Percentiles rank a stretch among this genome's conserved stretches.
Evolutionary conservation across 1,140 invertebrate genomes (phyloP).

Genomic region (Drosophila sturtevanti): DNA sequence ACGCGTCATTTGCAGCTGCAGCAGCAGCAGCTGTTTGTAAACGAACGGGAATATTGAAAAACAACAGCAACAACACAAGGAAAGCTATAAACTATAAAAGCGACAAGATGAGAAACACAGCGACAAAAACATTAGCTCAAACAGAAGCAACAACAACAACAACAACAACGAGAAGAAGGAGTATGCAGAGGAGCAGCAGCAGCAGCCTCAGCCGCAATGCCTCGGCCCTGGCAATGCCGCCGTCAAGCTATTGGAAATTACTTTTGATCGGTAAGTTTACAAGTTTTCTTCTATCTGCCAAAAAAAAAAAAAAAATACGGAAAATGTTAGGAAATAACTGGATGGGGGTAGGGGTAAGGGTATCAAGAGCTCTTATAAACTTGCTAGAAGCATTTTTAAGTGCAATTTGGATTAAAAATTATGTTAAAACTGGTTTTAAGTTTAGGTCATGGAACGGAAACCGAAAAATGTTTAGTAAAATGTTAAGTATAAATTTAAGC

Average conservation of each 20-base stretch:
- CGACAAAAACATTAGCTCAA: slow-evolving; percentile 6
- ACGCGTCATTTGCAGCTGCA: slow-evolving; percentile 44
- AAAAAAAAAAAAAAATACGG: background rate
- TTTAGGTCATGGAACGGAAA: no score
- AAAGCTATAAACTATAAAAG: slow-evolving; percentile 25
- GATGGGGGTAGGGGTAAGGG: no score
- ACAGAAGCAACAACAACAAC: slow-evolving; percentile 18
- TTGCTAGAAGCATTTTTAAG: background rate
- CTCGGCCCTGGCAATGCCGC: background rate
- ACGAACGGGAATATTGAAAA: slow-evolving; percentile 17
- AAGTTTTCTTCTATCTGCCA: slow-evolving; percentile 3
- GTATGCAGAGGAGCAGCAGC: slow-evolving; percentile 9
- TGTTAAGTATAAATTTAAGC: no score
- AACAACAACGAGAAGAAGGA: slow-evolving; percentile 17
- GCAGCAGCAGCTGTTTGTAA: background rate
- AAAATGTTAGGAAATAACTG: background rate
- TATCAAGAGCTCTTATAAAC: background rate
- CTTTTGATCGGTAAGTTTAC: slow-evolving; percentile 56
- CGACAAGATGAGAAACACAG: slow-evolving; percentile 36
- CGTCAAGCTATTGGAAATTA: slow-evolving; percentile 54
- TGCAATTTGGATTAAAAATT: background rate
- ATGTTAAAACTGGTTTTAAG: background rate
- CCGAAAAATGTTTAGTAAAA: no score
- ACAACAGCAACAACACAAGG: slow-evolving; percentile 18
- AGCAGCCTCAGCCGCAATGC: slow-evolving; percentile 31